Evolutionary conservation across 2,113 vertebrate species (phyloP).

Genomic region (Lepus americanus): DNA sequence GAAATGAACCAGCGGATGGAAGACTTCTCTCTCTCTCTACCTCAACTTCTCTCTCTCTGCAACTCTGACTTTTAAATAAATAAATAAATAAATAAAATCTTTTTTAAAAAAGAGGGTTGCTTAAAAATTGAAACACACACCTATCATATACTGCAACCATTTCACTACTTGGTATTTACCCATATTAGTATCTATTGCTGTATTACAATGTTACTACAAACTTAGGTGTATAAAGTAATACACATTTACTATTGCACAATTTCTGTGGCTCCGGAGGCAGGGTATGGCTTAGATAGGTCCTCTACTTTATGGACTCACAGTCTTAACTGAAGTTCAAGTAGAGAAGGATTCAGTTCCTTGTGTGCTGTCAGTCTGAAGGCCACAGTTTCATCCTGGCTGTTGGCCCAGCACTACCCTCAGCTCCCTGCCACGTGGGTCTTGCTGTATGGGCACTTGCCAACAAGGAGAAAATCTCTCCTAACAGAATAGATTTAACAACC

Average conservation of each 20-base stretch:
- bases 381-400: background rate
- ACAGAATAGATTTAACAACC: background rate
- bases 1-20: no score
- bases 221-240: slow-evolving; percentile 6
- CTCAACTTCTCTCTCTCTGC: no score
- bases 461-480: background rate
- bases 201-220: background rate
- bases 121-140: slow-evolving; percentile 28
- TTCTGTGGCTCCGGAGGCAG: background rate
- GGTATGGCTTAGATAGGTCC: background rate
- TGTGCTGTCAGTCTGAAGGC: background rate
- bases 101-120: background rate
- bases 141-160: background rate
- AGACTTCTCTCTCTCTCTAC: no score
- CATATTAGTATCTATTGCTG: background rate
- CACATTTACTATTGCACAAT: background rate
- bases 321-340: background rate
- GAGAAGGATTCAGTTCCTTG: background rate
- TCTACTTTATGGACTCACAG: slow-evolving; percentile 19
- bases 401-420: background rate
- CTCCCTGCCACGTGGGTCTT: background rate
- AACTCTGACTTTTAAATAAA: no score
- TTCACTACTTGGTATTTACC: background rate
- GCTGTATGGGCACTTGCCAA: background rate
- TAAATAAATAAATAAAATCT: no score